Conservation (phyloP, 2,113 vertebrate genomes). For the Taxidea taxus region DNA sequence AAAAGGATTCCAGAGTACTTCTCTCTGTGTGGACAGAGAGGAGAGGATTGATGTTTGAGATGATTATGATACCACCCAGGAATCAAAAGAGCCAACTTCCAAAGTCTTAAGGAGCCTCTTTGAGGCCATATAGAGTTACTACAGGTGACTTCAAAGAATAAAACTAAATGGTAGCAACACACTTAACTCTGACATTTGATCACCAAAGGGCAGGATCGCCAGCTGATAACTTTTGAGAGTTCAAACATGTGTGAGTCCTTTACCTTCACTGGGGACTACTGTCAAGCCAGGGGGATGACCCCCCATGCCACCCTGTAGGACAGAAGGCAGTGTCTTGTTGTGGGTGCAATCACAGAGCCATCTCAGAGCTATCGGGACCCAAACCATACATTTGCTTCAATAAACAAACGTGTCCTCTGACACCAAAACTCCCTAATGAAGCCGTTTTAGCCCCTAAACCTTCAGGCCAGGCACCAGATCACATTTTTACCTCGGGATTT, state of each 20-base stretch:
- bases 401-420: accelerated
- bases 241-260: slow-evolving; percentile 61
- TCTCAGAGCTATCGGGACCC: neutral
- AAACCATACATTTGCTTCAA: neutral
- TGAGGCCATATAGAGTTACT: slow-evolving; percentile 79
- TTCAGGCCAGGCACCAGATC: neutral
- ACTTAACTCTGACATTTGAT: slow-evolving; percentile 66
- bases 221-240: slow-evolving; percentile 71
- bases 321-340: neutral
- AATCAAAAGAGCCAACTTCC: slow-evolving; percentile 69
- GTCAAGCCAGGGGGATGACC: neutral
- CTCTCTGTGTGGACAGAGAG: neutral
- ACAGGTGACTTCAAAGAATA: slow-evolving; percentile 66
- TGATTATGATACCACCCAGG: neutral
- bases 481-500: neutral
- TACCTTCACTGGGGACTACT: slow-evolving; percentile 56
- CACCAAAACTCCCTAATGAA: neutral
- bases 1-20: slow-evolving; percentile 2
- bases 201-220: slow-evolving; percentile 81
- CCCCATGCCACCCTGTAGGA: neutral
- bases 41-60: neutral
- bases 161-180: slow-evolving; percentile 60
- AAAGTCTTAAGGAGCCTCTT: slow-evolving; percentile 81
- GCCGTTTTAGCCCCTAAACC: neutral
- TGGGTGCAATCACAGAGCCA: neutral